Conservation (phyloP, 2,113 vertebrate genomes). For the Labeo rohita region DNA sequence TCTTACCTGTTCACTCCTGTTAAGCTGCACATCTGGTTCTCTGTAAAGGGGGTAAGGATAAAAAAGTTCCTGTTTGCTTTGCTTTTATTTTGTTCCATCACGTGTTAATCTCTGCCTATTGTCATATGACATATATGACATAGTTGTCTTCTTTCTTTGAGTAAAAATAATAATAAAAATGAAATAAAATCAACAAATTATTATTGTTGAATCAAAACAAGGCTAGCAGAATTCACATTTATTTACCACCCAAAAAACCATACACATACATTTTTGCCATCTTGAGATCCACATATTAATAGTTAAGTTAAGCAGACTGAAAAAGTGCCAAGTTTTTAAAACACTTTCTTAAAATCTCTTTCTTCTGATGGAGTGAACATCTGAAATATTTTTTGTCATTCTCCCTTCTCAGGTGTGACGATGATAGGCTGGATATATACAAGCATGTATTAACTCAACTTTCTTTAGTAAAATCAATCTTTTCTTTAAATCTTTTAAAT, state of each 20-base stretch:
- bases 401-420: neutral
- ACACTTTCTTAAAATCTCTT: neutral
- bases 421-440: neutral
- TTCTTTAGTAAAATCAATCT: too few relatives aligned
- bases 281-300: neutral
- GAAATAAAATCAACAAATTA: too few relatives aligned
- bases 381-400: too few relatives aligned
- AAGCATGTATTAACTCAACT: too few relatives aligned
- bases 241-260: neutral
- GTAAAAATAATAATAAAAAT: too few relatives aligned
- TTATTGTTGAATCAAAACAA: too few relatives aligned
- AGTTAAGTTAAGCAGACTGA: neutral
- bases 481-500: too few relatives aligned
- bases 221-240: too few relatives aligned
- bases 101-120: neutral
- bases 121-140: neutral
- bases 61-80: constrained; percentile 3
- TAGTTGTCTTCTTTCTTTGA: too few relatives aligned
- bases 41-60: too few relatives aligned
- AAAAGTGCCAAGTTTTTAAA: constrained; percentile 10
- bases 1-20: too few relatives aligned
- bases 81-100: constrained; percentile 31
- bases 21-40: too few relatives aligned
- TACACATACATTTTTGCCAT: neutral
- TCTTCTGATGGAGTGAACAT: neutral